These are phyloP conservation scores for Agrochola lychnidis DNA, from an alignment of 2,888 invertebrate genomes.

Conservation along the genomic window DNA sequence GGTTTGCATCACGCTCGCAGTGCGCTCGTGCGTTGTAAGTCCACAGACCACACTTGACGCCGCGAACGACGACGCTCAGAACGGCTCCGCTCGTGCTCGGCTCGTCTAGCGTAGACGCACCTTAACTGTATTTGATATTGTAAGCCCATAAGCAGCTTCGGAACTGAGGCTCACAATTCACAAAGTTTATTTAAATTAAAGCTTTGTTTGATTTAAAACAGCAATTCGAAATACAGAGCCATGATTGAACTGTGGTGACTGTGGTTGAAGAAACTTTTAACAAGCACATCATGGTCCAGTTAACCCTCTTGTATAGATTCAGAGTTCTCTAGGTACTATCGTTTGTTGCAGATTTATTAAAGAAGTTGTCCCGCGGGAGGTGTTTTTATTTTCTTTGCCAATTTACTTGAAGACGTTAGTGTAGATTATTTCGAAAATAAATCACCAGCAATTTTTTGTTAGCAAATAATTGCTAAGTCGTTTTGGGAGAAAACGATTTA, in stretches of 20 bases:
- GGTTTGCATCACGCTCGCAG: no score
- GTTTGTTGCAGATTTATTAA: neutral
- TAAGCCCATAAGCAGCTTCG: neutral
- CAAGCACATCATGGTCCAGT: neutral
- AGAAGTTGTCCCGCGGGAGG: neutral
- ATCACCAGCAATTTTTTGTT: neutral
- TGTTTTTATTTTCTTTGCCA: neutral
- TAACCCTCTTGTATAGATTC: neutral
- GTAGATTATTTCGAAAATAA: neutral
- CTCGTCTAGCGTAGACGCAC: no score
- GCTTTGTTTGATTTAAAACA: slow-evolving; percentile 1
- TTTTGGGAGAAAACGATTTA: neutral
- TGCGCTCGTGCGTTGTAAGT: no score
- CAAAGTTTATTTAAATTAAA: slow-evolving; percentile 22
- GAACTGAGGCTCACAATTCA: neutral
- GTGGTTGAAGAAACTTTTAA: slow-evolving; percentile 3
- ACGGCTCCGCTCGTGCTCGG: no score
- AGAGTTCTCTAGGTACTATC: slow-evolving; percentile 3
- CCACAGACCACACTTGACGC: no score
- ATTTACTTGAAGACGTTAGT: neutral
- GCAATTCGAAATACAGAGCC: neutral
- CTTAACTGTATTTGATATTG: neutral
- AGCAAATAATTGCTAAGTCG: neutral
- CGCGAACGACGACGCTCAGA: no score
- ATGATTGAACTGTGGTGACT: slow-evolving; percentile 11